Base-by-base conservation (phyloP, 2,113 vertebrate genomes). In the Spheniscus mendiculus region DNA sequence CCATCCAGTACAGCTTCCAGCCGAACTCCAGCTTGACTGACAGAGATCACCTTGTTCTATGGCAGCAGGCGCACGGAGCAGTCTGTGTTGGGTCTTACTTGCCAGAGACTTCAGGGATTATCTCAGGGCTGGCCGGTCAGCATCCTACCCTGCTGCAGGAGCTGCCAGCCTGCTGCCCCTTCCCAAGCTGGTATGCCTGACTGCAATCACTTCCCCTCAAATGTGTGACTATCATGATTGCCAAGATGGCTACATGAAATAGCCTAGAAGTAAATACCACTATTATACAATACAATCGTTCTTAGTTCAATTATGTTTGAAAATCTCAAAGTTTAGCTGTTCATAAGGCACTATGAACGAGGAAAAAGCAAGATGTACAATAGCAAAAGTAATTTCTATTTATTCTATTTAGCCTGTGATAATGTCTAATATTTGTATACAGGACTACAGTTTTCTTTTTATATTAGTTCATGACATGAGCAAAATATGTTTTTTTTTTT, bases 1-100 rank as follows among this genome's bases (percentile, higher is more conserved):
- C 40, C 40, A 49, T 12, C 27, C 0, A 0, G 71, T 19, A 50
- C 11, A 82, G 70, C 42, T 63, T 74, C 73, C 1, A 0, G n/a
- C 36, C 40, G 9, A 86, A 32, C 30, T 78, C 55, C 42, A 70
- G 50, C 67, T 32, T 42, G 29, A 30, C 17, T 55, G 17, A 56
- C 17, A 40, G 34, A 53, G 19, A 55, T 10, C 27, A 18, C 40
- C 29, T 53, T 53, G 40, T 45, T 59, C 44, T 17, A 7, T 0
- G 2, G 53, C 63, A 70, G 45, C 49, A 30, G n/a, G 32, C 0
- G 0, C 34, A n/a, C 1, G 2, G 14, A 66, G 21, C 12, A 3
- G n/a, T 27, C 47, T 74, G 9, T 15, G 4, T 7, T 3, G 29
- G 15, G 14, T 26, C 19, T 34, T 21, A 56, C 20, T 19, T 63